Conservation (phyloP, 2,113 vertebrate species). For the Gila orcuttii region DNA sequence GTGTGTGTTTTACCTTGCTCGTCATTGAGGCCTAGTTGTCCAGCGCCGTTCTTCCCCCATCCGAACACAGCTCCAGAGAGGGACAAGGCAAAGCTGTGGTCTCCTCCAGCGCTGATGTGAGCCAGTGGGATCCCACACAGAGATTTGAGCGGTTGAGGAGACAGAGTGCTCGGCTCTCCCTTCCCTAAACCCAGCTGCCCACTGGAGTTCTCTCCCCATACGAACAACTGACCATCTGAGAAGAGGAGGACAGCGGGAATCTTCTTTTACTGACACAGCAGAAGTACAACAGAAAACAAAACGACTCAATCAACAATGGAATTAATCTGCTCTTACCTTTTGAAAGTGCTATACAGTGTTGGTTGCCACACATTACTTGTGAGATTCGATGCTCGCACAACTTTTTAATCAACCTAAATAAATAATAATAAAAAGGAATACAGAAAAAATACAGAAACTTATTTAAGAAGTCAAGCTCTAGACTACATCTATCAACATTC, state of each 20-base stretch:
- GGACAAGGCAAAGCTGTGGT: constrained; percentile 85
- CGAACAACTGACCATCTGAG: constrained; percentile 86
- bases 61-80: constrained; percentile 88
- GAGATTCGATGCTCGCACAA: constrained; percentile 90
- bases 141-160: constrained; percentile 78
- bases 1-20: constrained; percentile 73
- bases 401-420: constrained; percentile 89
- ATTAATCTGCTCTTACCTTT: constrained; percentile 79
- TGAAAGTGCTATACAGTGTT: constrained; percentile 96
- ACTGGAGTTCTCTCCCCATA: constrained; percentile 84
- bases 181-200: constrained; percentile 88
- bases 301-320: not conserved
- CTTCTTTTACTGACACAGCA: not conserved
- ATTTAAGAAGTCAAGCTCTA: not conserved
- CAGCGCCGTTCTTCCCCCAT: constrained; percentile 89
- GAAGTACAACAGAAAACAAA: not conserved
- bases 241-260: not conserved
- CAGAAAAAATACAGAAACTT: not conserved
- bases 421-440: not conserved
- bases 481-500: not conserved
- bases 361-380: constrained; percentile 96
- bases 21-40: constrained; percentile 91
- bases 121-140: constrained; percentile 84
- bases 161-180: constrained; percentile 54
- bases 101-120: constrained; percentile 86